phyloP scores from a whole-genome alignment of 1,140 invertebrate species.

The Globodera ellingtonae region DNA sequence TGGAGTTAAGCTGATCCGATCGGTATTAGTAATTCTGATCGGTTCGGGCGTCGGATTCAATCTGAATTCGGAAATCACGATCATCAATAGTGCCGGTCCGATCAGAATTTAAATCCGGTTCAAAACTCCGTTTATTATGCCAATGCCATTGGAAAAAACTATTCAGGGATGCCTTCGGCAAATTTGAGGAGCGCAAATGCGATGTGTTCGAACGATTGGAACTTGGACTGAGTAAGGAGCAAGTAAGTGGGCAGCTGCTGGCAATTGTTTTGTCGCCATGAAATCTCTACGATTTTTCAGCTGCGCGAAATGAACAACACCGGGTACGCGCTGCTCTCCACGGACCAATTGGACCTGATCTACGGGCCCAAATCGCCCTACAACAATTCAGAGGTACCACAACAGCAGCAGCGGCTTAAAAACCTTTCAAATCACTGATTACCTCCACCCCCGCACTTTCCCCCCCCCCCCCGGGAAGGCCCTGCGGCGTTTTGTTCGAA shows the following conservation, averaged over 20 bases:
- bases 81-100: too few species aligned
- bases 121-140: too few species aligned
- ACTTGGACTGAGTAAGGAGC: conserved; percentile 47
- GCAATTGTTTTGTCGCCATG: conserved; percentile 9
- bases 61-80: too few species aligned
- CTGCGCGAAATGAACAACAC: conserved; percentile 53
- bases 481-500: conserved; percentile 33
- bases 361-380: conserved; percentile 60
- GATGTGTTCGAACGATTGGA: conserved; percentile 53
- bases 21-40: too few species aligned
- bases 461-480: not conserved
- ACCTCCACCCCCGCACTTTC: too few species aligned
- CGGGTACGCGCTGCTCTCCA: conserved; percentile 53
- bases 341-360: conserved; percentile 51
- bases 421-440: too few species aligned
- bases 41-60: too few species aligned
- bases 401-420: not conserved
- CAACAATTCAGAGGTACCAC: conserved; percentile 29
- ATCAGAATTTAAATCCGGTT: too few species aligned
- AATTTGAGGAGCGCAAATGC: conserved; percentile 53
- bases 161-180: conserved; percentile 36
- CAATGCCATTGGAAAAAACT: not conserved
- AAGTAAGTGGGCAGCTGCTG: conserved; percentile 26
- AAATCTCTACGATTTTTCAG: conserved; percentile 21
- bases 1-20: too few species aligned